Percentiles rank a stretch among this genome's conserved stretches.
These are phyloP conservation scores for Noctua comes DNA, from an alignment of 2,888 invertebrate genomes.

Conservation along the genomic window DNA sequence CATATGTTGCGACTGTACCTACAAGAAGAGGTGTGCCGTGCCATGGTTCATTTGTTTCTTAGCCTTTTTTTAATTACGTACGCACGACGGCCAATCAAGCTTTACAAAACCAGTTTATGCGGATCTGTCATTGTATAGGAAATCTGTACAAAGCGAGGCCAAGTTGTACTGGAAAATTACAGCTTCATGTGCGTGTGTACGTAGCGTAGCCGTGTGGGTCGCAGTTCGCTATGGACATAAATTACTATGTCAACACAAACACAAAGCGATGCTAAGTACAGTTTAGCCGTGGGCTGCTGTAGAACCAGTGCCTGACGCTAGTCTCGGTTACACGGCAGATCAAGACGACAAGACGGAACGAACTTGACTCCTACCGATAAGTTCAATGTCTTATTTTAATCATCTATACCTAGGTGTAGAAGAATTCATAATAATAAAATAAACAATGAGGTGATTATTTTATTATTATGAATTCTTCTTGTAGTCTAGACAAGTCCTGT, in stretches of 20 bases:
- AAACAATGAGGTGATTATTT: too few species aligned
- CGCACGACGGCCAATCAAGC: too few species aligned
- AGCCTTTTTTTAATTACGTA: too few species aligned
- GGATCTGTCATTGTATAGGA: too few species aligned
- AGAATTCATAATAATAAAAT: conserved; percentile 5
- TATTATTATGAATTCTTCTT: too few species aligned
- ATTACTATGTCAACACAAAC: background rate
- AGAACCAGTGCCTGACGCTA: background rate
- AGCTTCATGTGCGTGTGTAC: too few species aligned
- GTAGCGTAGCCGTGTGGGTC: too few species aligned
- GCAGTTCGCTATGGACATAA: background rate
- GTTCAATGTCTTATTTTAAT: conserved; percentile 9
- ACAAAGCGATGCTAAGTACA: background rate
- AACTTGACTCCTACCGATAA: conserved; percentile 4
- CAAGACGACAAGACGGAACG: background rate
- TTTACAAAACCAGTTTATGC: too few species aligned
- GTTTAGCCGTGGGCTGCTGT: background rate
- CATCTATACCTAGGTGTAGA: background rate
- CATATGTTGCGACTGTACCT: too few species aligned
- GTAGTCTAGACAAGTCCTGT: background rate
- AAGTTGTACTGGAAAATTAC: too few species aligned
- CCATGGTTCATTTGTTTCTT: too few species aligned
- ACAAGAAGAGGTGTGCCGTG: background rate
- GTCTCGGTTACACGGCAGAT: background rate
- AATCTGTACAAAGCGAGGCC: too few species aligned